Evolutionary conservation across 1,140 invertebrate genomes (phyloP), one percentile per base, ranked within the genome.

Genomic region (Trachymyrmex cornetzi): DNA sequence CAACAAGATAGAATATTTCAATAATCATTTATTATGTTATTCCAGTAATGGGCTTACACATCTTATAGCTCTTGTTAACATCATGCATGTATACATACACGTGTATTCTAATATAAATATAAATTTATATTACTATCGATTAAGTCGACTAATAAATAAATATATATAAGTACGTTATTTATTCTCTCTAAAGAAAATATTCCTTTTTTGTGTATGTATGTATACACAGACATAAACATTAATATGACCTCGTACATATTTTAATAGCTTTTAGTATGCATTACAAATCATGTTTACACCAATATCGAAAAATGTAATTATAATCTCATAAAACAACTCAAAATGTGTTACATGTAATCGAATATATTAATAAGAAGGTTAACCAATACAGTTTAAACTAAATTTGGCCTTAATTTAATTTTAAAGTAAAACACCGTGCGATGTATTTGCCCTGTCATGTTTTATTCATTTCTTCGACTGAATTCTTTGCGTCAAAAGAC

Each of bases 281-380:
- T 80, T 67, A 80, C 55, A 67, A 67, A 34, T 53, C 14, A 66
- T 55, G 7, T 80, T 67, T 53, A 50, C n/a, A 16, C 19, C n/a
- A 67, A 22, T 34, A 80, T 67, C n/a, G 19, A 67, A 80, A 80
- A 80, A 80, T n/a, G 44, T 67, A 67, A 80, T 69, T 69, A 55
- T 69, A 55, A 55, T 69, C 77, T 80, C n/a, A 24, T 80, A 55
- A 50, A 80, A 80, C 3, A 27, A 64, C 22, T 80, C 16, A 80
- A 67, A 79, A 53, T 30, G 0, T 24, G n/a, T 66, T 53, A 9
- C 38, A 38, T 67, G 22, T 44, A 11, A 50, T 16, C 64, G 27
- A 11, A 66, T 55, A 50, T 53, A 80, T 55, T 38, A 80, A 38
- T 55, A 67, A 55, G n/a, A n/a, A n/a, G 11, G n/a, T 71, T 48